These are phyloP conservation scores for Oasisia sp. DNA, from an alignment of 2,888 invertebrate genomes.

Conservation along the genomic window DNA sequence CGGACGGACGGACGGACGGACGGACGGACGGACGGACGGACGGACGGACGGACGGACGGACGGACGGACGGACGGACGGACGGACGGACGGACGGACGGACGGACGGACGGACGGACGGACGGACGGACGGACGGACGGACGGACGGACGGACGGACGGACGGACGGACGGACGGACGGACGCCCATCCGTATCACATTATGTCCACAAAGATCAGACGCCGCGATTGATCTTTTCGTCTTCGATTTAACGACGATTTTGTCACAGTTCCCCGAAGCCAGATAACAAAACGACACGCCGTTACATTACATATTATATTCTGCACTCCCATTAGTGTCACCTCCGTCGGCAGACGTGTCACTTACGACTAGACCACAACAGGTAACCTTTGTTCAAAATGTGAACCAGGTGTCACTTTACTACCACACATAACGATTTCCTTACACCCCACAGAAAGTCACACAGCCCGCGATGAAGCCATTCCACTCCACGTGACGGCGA, in stretches of 20 bases:
- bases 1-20: no score
- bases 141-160: no score
- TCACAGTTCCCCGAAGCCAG: not conserved
- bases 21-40: no score
- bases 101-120: no score
- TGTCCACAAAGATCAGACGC: not conserved
- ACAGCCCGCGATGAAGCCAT: not conserved
- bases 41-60: no score
- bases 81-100: no score
- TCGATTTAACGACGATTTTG: not conserved
- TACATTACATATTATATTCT: not conserved
- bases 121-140: no score
- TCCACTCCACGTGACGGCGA: not conserved
- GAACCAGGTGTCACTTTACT: not conserved
- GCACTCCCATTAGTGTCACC: not conserved
- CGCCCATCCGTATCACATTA: no score
- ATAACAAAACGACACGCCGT: not conserved
- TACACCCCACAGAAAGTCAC: not conserved
- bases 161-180: no score
- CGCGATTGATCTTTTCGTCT: not conserved
- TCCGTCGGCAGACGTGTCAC: not conserved
- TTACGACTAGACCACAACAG: not conserved
- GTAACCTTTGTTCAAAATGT: not conserved
- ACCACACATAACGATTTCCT: not conserved
- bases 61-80: no score